Base-by-base conservation (phyloP, 1,140 invertebrate species). In the Drosophila watanabei region DNA sequence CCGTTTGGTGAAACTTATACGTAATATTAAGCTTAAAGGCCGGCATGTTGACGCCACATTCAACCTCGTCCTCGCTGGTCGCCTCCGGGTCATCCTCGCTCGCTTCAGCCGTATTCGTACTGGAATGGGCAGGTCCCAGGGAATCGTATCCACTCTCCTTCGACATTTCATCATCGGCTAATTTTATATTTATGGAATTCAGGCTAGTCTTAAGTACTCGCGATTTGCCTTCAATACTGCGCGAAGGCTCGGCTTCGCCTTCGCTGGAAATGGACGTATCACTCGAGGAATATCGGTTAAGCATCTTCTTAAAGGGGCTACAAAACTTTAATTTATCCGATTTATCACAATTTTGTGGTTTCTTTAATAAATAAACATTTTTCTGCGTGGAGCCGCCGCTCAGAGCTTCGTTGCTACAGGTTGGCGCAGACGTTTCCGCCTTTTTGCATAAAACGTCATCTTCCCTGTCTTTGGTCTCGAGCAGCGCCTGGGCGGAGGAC, bases 1-100 rank as follows among this genome's bases (percentile, higher is more conserved):
- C 96, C 11, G 96, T 96, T 93, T 97, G 96, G 64, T 96, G 94
- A 80, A 97, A 96, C 93, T 97, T 97, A 92, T 97, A 97, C 2
- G 96, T 96, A 87, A 97, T 96, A 86, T 96, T 96, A n/a, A 97
- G 92, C 41, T 95, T 94, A 52, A 95, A 94, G 0, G 96, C 97
- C 5, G 96, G 97, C 94, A 96, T 96, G 66, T 94, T 82, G 46
- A 93, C 76, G 20, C 80, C 72, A 61, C 65, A 79, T 58, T 93
- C 78, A 13, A 82, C 77, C 52, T 93, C 80, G 51, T 90, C 84
- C 18, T 90, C 80, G 46, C 82, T 79, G 30, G 72, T 80, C 33
- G 32, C 41, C n/a, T 86, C 83, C 39, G 71, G 59, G 54, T 76
- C 83, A 48, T 81, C 82, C 51, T 83, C 88, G 60, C 66, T 79